Evolutionary conservation across 2,113 vertebrate species (phyloP).

Genomic region (Forbesichthys papilliferus): DNA sequence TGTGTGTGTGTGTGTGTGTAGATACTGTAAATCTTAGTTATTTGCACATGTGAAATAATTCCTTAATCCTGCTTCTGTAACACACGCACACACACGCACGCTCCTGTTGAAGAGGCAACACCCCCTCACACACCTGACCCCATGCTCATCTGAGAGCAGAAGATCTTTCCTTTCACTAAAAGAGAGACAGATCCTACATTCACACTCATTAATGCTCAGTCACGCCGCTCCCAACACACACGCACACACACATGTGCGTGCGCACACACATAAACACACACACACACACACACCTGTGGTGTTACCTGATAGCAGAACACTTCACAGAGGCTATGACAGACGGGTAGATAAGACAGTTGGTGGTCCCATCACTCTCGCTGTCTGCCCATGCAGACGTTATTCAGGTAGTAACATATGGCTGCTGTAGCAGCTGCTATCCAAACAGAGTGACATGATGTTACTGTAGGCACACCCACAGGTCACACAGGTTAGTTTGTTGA

Average conservation of each 20-base stretch:
- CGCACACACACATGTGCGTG: conserved; percentile 7
- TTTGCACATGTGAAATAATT: conserved; percentile 32
- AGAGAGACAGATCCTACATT: conserved; percentile 32
- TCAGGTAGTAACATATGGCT: conserved; percentile 36
- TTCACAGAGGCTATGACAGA: conserved; percentile 35
- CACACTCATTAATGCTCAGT: conserved; percentile 27
- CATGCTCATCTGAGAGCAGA: conserved; percentile 24
- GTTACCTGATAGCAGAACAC: conserved; percentile 50
- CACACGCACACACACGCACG: background rate
- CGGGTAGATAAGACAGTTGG: conserved; percentile 39
- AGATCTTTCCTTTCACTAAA: conserved; percentile 31
- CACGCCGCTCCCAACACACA: conserved; percentile 4
- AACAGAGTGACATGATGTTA: conserved; percentile 34
- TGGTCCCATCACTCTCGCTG: conserved; percentile 28
- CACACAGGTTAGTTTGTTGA: conserved; percentile 16
- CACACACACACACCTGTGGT: conserved; percentile 46
- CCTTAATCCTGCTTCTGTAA: conserved; percentile 45
- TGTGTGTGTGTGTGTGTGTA: background rate
- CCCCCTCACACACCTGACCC: conserved; percentile 9
- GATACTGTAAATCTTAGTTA: conserved; percentile 11
- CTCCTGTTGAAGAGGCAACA: background rate
- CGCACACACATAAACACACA: conserved; percentile 17
- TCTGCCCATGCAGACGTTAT: conserved; percentile 15
- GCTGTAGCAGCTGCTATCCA: conserved; percentile 10
- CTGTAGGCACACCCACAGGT: conserved; percentile 4